Percentiles rank a stretch among this genome's conserved stretches.
Evolutionary conservation across 2,888 invertebrate species (phyloP).

Genomic region (Operophtera brumata): DNA sequence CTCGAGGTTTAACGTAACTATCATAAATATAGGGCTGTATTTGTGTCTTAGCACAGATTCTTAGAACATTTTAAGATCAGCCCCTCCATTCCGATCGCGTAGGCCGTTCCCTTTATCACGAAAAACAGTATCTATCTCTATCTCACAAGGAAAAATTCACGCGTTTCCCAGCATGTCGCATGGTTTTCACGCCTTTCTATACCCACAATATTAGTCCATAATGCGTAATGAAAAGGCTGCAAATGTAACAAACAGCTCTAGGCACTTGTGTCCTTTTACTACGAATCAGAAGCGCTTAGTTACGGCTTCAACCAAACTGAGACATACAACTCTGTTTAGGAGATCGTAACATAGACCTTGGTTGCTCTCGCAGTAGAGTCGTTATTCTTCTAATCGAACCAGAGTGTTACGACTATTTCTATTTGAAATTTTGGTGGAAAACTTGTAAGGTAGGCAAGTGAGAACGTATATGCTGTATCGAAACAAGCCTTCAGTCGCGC

Average conservation of each 20-base stretch:
- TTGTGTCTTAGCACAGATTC: constrained; percentile 51
- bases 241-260: neutral
- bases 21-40: constrained; percentile 30
- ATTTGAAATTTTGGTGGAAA: constrained; percentile 44
- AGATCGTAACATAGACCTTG: constrained; percentile 1
- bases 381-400: constrained; percentile 1
- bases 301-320: constrained; percentile 13
- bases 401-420: constrained; percentile 36
- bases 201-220: constrained; percentile 39
- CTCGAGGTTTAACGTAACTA: neutral
- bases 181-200: constrained; percentile 50
- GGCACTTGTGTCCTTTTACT: constrained; percentile 38
- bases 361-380: neutral
- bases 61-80: constrained; percentile 73
- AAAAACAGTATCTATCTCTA: constrained; percentile 72
- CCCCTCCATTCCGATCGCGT: constrained; percentile 67
- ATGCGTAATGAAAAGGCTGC: neutral
- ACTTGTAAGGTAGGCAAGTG: constrained; percentile 73
- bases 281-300: constrained; percentile 33
- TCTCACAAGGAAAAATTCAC: constrained; percentile 71
- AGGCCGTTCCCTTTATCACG: constrained; percentile 76
- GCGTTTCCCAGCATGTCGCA: constrained; percentile 58
- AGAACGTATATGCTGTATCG: constrained; percentile 64
- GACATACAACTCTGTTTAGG: constrained; percentile 1
- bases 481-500: constrained; percentile 69